phyloP scores from a whole-genome alignment of 2,888 invertebrate species.

The Fissipunctia ypsillon region DNA sequence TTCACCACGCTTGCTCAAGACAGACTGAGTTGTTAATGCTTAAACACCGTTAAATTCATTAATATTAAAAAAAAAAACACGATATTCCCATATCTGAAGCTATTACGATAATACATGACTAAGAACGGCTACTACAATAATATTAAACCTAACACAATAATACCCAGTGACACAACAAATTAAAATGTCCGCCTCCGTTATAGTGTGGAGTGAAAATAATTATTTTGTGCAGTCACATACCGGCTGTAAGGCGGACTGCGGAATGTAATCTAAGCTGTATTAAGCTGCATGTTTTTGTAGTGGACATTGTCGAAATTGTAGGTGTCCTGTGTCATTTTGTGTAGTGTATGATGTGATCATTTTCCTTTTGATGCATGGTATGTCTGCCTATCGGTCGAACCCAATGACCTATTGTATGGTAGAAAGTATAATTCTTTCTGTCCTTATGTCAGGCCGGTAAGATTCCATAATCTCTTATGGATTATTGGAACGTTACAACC shows the following conservation, averaged over 20 bases:
- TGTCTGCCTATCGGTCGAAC: not conserved
- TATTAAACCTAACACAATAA: conserved; percentile 29
- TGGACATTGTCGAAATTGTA: not conserved
- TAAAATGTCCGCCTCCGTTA: conserved; percentile 30
- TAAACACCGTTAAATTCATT: too few relatives aligned
- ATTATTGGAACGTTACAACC: too few relatives aligned
- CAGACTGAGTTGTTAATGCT: too few relatives aligned
- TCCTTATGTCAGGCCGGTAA: too few relatives aligned
- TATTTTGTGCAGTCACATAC: conserved; percentile 41
- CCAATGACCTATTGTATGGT: too few relatives aligned
- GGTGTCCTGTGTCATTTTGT: not conserved
- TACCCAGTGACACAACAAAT: conserved; percentile 29
- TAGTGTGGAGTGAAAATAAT: conserved; percentile 35
- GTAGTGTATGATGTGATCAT: conserved; percentile 8
- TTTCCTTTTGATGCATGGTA: not conserved
- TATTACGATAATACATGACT: not conserved
- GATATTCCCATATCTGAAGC: not conserved
- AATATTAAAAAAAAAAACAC: too few relatives aligned
- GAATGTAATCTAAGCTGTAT: conserved; percentile 45
- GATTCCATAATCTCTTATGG: too few relatives aligned
- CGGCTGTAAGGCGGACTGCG: conserved; percentile 7
- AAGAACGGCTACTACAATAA: conserved; percentile 8
- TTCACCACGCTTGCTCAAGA: too few relatives aligned
- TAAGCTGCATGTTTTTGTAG: conserved; percentile 31
- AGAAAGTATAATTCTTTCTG: too few relatives aligned